phyloP scores from a whole-genome alignment of 2,113 vertebrate species.

The Dermatemys mawii region DNA sequence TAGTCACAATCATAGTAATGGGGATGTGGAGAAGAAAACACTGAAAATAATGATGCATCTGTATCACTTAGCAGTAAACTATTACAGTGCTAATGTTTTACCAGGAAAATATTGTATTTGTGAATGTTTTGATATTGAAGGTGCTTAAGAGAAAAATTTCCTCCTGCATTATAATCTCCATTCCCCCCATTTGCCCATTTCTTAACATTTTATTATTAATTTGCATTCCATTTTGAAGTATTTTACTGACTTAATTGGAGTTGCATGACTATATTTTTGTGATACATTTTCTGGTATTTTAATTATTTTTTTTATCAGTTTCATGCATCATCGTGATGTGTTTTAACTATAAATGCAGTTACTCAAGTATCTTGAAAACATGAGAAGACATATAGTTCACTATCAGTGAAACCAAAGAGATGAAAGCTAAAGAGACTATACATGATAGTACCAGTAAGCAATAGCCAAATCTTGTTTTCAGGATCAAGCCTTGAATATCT shows the following conservation, averaged over 20 bases:
- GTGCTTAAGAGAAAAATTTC: neutral
- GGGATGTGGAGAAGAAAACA: neutral
- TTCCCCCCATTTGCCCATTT: neutral
- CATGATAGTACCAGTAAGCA: neutral
- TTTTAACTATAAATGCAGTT: neutral
- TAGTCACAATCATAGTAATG: neutral
- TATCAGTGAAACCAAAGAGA: neutral
- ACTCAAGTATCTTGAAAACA: neutral
- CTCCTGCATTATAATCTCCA: neutral
- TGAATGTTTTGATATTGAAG: neutral
- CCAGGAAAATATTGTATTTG: neutral
- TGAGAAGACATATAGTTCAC: fast-evolving
- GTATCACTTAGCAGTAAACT: neutral
- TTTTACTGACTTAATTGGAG: neutral
- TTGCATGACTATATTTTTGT: neutral
- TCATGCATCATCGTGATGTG: neutral
- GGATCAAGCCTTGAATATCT: fast-evolving
- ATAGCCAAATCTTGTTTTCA: neutral
- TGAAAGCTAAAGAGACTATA: neutral
- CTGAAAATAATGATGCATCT: conserved; percentile 7
- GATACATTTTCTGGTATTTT: neutral
- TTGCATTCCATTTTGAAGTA: neutral
- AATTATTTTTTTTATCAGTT: neutral
- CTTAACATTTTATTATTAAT: neutral
- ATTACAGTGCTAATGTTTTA: neutral